A percentile compares a stretch with the other conserved stretches of the same genome.
Conservation (phyloP, 2,113 vertebrate genomes). For the Etia nguti region DNA sequence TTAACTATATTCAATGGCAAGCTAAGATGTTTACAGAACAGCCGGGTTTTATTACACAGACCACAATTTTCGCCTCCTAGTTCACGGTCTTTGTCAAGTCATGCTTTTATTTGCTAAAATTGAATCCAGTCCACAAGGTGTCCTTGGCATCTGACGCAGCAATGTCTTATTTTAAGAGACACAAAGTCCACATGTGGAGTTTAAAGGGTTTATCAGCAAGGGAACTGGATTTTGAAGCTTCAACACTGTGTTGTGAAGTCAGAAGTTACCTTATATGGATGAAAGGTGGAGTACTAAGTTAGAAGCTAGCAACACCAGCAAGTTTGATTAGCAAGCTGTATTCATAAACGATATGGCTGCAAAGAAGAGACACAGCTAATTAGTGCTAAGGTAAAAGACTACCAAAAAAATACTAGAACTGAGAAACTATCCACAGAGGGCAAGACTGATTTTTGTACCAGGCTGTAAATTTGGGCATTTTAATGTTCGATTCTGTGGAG, state of each 20-base stretch:
- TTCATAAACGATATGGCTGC: background rate
- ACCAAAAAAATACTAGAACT: background rate
- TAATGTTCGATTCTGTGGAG: background rate
- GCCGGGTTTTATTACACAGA: background rate
- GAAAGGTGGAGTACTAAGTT: background rate
- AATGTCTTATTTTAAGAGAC: background rate
- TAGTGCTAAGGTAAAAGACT: background rate
- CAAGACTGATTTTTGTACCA: background rate
- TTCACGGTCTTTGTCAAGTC: background rate
- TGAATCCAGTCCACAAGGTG: background rate
- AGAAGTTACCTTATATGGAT: background rate
- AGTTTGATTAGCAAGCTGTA: background rate
- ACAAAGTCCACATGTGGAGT: background rate
- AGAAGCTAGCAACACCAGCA: background rate
- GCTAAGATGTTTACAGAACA: background rate
- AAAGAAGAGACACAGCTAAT: background rate
- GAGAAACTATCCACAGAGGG: background rate
- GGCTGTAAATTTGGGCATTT: background rate
- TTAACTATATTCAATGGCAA: background rate
- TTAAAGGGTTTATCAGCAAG: background rate
- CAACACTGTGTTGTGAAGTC: background rate
- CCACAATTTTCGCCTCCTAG: background rate
- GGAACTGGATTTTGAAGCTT: background rate
- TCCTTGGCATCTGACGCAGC: background rate
- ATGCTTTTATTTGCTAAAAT: background rate